A percentile compares a stretch with the other conserved stretches of the same genome.
Evolutionary conservation across 1,140 invertebrate genomes (phyloP).

Genomic region (Eupristina koningsbergeri): DNA sequence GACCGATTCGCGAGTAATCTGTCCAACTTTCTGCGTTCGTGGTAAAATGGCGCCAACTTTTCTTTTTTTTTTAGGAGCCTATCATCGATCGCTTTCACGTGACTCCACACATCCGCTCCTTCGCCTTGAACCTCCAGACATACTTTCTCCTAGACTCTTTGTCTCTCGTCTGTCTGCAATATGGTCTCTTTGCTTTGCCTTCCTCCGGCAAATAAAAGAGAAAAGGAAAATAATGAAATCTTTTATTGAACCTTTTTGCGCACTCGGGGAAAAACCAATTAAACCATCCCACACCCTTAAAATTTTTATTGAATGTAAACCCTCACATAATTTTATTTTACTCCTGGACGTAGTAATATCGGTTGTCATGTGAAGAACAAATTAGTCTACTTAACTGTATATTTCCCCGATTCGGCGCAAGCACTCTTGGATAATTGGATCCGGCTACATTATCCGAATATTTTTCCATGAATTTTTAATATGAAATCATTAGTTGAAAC

Average conservation of each 20-base stretch:
- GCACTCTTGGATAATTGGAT: neutral
- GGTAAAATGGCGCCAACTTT: slow-evolving; percentile 51
- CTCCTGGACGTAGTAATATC: neutral
- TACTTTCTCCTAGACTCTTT: neutral
- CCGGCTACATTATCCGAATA: neutral
- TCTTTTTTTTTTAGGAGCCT: slow-evolving; percentile 44
- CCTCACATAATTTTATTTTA: neutral
- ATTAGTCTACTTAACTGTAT: neutral
- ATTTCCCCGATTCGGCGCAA: neutral
- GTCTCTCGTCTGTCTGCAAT: too few species aligned
- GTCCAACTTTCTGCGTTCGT: slow-evolving; percentile 37
- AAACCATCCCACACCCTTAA: neutral
- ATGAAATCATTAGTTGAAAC: neutral
- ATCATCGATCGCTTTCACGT: slow-evolving; percentile 42
- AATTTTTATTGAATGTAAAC: neutral
- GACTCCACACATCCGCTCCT: neutral
- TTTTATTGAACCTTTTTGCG: neutral
- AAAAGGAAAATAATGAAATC: neutral
- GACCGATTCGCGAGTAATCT: slow-evolving; percentile 56
- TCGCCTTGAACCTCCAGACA: neutral
- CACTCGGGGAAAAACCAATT: too few species aligned
- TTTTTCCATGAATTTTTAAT: neutral
- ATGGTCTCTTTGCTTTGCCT: neutral
- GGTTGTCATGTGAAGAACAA: neutral
- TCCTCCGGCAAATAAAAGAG: neutral